phyloP scores from a whole-genome alignment of 1,140 invertebrate species.

The Rhagoletis pomonella region DNA sequence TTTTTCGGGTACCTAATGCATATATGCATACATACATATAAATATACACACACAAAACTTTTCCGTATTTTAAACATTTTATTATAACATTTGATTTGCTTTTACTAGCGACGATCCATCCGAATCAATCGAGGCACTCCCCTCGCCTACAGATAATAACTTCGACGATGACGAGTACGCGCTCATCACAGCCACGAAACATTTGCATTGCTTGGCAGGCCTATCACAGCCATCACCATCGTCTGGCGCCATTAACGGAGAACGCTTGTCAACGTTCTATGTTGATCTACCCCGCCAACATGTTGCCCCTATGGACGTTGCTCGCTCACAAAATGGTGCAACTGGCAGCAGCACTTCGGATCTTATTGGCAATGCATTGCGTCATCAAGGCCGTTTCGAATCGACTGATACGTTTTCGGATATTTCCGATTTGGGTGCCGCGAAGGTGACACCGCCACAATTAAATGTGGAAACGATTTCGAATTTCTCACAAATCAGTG shows the following conservation, averaged over 20 bases:
- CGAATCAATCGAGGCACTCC: slow-evolving; percentile 73
- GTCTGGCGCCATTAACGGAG: slow-evolving; percentile 59
- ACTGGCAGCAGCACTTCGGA: slow-evolving; percentile 62
- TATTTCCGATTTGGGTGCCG: slow-evolving; percentile 72
- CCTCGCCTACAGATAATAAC: slow-evolving; percentile 71
- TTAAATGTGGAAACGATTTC: slow-evolving; percentile 73
- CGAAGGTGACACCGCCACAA: slow-evolving; percentile 65
- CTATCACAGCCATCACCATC: slow-evolving; percentile 65
- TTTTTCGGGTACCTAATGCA: slow-evolving; percentile 80
- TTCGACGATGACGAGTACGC: slow-evolving; percentile 71
- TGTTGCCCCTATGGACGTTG: neutral
- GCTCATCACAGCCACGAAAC: slow-evolving; percentile 67
- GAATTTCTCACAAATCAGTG: slow-evolving; percentile 73
- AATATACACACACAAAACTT: no score
- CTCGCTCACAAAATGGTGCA: slow-evolving; percentile 62
- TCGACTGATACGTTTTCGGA: slow-evolving; percentile 74
- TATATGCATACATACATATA: neutral
- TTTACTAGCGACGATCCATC: slow-evolving; percentile 68
- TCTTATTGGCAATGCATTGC: slow-evolving; percentile 62
- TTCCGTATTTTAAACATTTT: no score
- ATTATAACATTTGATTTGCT: neutral
- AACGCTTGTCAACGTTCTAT: slow-evolving; percentile 68
- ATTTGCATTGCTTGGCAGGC: slow-evolving; percentile 68
- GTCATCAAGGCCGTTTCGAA: slow-evolving; percentile 71
- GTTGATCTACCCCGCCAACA: slow-evolving; percentile 64